Percentiles rank a stretch among this genome's conserved stretches.
Evolutionary conservation across 2,888 invertebrate genomes (phyloP).

Genomic region (Laspeyria flexula): DNA sequence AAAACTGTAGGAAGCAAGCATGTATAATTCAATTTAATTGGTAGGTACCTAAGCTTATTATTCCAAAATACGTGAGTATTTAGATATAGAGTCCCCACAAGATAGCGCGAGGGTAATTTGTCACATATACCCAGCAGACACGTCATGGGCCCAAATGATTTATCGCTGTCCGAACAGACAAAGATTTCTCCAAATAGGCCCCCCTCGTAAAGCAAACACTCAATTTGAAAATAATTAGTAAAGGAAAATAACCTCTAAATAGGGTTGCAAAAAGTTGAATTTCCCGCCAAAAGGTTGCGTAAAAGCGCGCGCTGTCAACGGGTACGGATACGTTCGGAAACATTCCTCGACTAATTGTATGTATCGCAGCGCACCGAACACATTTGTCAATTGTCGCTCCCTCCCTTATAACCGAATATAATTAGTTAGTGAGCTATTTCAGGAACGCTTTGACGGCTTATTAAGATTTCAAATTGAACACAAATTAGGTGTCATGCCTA

Average conservation of each 20-base stretch:
- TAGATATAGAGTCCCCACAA: constrained; percentile 58
- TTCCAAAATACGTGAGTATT: constrained; percentile 43
- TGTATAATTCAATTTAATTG: too few relatives aligned
- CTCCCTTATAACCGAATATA: constrained; percentile 70
- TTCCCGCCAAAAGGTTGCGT: constrained; percentile 70
- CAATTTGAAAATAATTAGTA: constrained; percentile 72
- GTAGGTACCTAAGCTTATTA: constrained; percentile 2
- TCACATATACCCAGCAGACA: constrained; percentile 73
- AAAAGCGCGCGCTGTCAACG: constrained; percentile 62
- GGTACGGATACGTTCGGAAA: constrained; percentile 68
- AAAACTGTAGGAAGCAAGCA: too few relatives aligned
- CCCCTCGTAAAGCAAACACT: constrained; percentile 76
- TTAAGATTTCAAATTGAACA: constrained; percentile 84
- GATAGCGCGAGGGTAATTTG: constrained; percentile 77
- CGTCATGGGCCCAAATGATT: constrained; percentile 78
- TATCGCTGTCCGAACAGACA: constrained; percentile 71
- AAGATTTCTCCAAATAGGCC: constrained; percentile 78
- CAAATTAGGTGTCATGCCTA: constrained; percentile 83
- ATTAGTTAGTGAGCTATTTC: constrained; percentile 81
- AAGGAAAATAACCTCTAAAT: constrained; percentile 69
- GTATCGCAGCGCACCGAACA: constrained; percentile 75
- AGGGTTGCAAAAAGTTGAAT: constrained; percentile 61
- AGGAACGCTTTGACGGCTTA: constrained; percentile 84
- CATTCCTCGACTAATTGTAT: constrained; percentile 82
- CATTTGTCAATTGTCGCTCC: constrained; percentile 84